Conservation (phyloP, 2,888 invertebrate species). For the Trachelus tabidus region DNA sequence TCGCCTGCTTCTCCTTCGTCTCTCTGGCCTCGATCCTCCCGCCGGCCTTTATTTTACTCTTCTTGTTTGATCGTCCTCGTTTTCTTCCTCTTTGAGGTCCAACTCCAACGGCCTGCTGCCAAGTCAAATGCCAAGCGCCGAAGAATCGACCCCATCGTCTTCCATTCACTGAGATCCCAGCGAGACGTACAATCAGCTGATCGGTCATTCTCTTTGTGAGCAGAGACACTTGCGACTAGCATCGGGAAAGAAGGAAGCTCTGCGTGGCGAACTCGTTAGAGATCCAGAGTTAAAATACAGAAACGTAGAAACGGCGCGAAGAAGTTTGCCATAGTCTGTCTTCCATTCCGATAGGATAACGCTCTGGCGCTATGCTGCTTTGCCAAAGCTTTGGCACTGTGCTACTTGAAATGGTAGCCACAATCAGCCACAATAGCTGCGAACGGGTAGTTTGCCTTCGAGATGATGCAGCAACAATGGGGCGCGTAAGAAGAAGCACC, state of each 20-base stretch:
- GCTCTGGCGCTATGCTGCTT: no score
- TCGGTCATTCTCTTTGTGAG: no score
- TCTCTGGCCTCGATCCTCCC: constrained; percentile 9
- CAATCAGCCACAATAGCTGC: constrained; percentile 15
- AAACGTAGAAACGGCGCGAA: no score
- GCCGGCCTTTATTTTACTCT: constrained; percentile 18
- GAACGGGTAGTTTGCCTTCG: constrained; percentile 18
- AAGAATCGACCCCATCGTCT: constrained; percentile 25
- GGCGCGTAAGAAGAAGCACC: constrained; percentile 25
- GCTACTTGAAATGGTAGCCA: constrained; percentile 6
- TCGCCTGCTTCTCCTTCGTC: constrained; percentile 38
- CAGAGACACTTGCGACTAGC: no score
- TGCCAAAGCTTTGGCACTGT: no score
- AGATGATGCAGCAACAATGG: constrained; percentile 61
- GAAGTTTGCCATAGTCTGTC: no score
- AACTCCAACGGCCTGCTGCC: constrained; percentile 32
- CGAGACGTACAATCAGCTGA: not conserved
- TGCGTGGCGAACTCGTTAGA: no score
- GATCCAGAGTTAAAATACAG: no score
- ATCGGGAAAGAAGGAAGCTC: no score
- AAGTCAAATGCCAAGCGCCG: constrained; percentile 35
- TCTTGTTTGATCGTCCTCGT: constrained; percentile 28
- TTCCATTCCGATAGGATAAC: no score
- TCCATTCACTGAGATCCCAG: constrained; percentile 17
- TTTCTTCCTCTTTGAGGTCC: constrained; percentile 18